Percentiles rank a stretch among this genome's conserved stretches.
Conservation (phyloP, 1,140 invertebrate species). For the Listronotus oregonensis region DNA sequence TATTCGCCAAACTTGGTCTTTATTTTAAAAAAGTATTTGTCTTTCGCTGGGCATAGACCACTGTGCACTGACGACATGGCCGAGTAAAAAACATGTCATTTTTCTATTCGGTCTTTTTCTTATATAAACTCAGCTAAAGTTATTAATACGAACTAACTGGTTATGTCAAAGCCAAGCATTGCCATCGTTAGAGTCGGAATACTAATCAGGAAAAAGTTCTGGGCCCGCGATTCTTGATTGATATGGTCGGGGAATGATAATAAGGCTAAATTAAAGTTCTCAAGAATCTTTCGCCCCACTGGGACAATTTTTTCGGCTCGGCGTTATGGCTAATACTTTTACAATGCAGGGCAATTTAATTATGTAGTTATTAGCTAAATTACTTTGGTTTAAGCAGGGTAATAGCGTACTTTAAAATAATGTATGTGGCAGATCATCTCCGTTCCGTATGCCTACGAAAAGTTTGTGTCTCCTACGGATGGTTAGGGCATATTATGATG, state of each 20-base stretch:
- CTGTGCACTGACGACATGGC: constrained; percentile 21
- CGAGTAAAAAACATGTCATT: constrained; percentile 54
- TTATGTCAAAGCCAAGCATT: constrained; percentile 58
- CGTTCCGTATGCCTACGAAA: too few species aligned
- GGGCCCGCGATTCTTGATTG: constrained; percentile 50
- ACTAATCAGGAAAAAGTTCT: constrained; percentile 54
- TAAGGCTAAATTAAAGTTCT: constrained; percentile 49
- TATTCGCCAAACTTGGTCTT: too few species aligned
- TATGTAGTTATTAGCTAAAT: too few species aligned
- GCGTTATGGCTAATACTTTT: too few species aligned
- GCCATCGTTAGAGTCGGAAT: constrained; percentile 54
- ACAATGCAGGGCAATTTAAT: too few species aligned
- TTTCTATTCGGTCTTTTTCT: constrained; percentile 55
- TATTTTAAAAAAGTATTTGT: background rate
- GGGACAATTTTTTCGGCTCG: too few species aligned
- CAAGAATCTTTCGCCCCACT: too few species aligned
- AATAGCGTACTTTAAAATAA: too few species aligned
- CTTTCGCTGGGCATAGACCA: constrained; percentile 1
- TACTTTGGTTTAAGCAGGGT: too few species aligned
- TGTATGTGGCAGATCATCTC: too few species aligned
- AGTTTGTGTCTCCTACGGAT: too few species aligned
- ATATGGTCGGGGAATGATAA: constrained; percentile 55
- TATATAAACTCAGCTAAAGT: constrained; percentile 55
- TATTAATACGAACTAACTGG: constrained; percentile 59
- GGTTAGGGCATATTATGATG: too few species aligned